phyloP scores from a whole-genome alignment of 2,113 vertebrate genomes.

The Hemichromis elongatus region DNA sequence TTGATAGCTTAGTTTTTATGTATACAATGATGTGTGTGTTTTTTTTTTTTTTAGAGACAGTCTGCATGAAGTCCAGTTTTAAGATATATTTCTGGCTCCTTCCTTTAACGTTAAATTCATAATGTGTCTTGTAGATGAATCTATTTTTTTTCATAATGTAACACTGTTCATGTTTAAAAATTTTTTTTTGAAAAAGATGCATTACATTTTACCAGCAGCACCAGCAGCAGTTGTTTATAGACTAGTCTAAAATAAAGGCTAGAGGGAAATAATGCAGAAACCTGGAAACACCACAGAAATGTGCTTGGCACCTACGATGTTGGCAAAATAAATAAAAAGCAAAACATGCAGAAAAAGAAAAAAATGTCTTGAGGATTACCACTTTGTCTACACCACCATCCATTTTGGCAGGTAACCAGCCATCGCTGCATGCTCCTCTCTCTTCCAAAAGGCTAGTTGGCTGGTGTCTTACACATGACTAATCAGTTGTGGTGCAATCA shows the following conservation, averaged over 20 bases:
- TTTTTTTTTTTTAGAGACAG: not conserved
- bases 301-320: constrained; percentile 39
- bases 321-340: constrained; percentile 53
- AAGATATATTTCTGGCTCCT: not conserved
- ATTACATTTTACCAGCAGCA: not conserved
- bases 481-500: constrained; percentile 45
- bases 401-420: constrained; percentile 57
- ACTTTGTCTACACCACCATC: constrained; percentile 42
- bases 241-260: constrained; percentile 9
- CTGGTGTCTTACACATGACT: constrained; percentile 46
- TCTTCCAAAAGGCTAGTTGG: constrained; percentile 36
- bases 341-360: constrained; percentile 30
- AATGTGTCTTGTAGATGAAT: not conserved
- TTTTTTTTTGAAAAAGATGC: constrained; percentile 25
- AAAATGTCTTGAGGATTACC: constrained; percentile 54
- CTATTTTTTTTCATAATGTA: not conserved
- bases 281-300: constrained; percentile 31
- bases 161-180: not conserved
- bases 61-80: not conserved
- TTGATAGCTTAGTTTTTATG: constrained; percentile 2
- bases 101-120: not conserved
- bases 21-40: not conserved
- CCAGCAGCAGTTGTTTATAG: constrained; percentile 25
- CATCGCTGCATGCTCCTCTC: constrained; percentile 12
- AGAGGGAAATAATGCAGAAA: constrained; percentile 18